These are phyloP conservation scores for Drosophila paucipuncta DNA, from an alignment of 2,888 invertebrate genomes.

Conservation along the genomic window DNA sequence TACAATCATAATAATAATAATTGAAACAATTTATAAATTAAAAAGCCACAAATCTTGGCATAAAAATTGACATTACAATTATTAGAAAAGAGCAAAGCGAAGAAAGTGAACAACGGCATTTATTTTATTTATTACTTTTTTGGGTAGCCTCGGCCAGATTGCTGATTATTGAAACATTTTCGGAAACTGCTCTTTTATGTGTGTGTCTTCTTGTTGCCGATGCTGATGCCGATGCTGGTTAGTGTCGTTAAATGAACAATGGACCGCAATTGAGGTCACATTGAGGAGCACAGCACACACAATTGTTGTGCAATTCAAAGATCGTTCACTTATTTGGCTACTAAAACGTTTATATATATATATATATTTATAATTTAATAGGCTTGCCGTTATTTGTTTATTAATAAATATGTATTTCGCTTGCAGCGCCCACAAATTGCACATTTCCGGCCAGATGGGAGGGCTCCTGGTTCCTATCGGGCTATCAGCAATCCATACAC, in stretches of 20 bases:
- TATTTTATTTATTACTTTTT: conserved; percentile 9
- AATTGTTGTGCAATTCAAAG: conserved; percentile 56
- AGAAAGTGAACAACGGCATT: conserved; percentile 50
- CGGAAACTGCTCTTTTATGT: conserved; percentile 54
- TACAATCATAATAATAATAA: conserved; percentile 80
- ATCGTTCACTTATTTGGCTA: conserved; percentile 52
- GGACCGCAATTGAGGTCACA: conserved; percentile 72
- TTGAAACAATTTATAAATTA: conserved; percentile 82
- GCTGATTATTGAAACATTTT: conserved; percentile 53
- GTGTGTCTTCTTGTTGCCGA: conserved; percentile 30
- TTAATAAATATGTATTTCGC: conserved; percentile 25
- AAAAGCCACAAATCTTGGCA: conserved; percentile 82
- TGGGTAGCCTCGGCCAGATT: conserved; percentile 18
- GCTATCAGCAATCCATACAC: conserved; percentile 93
- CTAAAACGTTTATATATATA: conserved; percentile 42
- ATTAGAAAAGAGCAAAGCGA: conserved; percentile 51
- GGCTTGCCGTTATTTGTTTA: conserved; percentile 8
- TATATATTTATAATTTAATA: conserved; percentile 64
- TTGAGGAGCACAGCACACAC: conserved; percentile 21
- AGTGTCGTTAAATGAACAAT: conserved; percentile 74
- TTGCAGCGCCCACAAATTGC: conserved; percentile 88
- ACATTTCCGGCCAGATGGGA: conserved; percentile 94
- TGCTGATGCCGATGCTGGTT: conserved; percentile 2
- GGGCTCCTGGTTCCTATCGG: conserved; percentile 96
- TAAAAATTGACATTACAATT: conserved; percentile 76